Conservation (phyloP, 1,140 invertebrate genomes). For the Andricus grossulariae region DNA sequence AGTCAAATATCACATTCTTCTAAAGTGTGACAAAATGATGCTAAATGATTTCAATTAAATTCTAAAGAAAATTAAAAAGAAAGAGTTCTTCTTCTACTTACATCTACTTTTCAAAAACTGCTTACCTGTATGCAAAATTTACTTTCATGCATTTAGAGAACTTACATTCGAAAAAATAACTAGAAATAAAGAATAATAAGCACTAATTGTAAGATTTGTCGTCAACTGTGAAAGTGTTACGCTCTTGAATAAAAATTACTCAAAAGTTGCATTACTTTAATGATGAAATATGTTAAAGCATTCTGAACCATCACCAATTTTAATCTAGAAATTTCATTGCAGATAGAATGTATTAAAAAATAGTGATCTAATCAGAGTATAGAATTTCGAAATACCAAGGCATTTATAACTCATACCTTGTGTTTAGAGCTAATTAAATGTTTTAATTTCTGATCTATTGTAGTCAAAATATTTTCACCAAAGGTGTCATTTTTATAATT, state of each 20-base stretch:
- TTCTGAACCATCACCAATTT: conserved; percentile 28
- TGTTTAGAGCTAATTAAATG: neutral
- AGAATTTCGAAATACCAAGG: neutral
- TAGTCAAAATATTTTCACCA: conserved; percentile 9
- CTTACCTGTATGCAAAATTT: conserved; percentile 29
- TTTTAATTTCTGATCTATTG: neutral
- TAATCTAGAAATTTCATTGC: conserved; percentile 9
- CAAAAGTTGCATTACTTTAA: conserved; percentile 14
- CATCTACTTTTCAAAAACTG: conserved; percentile 3
- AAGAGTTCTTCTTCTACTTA: conserved; percentile 26
- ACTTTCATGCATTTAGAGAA: conserved; percentile 15
- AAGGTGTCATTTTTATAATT: conserved; percentile 3
- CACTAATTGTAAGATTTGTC: conserved; percentile 49
- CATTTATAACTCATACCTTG: neutral
- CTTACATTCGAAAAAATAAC: conserved; percentile 45
- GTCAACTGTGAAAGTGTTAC: conserved; percentile 52
- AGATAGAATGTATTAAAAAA: conserved; percentile 18
- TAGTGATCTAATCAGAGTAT: conserved; percentile 27
- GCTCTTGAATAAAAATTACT: conserved; percentile 33
- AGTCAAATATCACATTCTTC: neutral
- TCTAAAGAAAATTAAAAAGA: conserved; percentile 10
- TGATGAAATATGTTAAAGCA: conserved; percentile 30
- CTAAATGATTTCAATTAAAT: neutral
- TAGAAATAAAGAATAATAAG: conserved; percentile 46
- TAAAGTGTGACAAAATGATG: neutral